Evolutionary conservation across 1,140 invertebrate species (phyloP).

Genomic region (Cryptotermes secundus): DNA sequence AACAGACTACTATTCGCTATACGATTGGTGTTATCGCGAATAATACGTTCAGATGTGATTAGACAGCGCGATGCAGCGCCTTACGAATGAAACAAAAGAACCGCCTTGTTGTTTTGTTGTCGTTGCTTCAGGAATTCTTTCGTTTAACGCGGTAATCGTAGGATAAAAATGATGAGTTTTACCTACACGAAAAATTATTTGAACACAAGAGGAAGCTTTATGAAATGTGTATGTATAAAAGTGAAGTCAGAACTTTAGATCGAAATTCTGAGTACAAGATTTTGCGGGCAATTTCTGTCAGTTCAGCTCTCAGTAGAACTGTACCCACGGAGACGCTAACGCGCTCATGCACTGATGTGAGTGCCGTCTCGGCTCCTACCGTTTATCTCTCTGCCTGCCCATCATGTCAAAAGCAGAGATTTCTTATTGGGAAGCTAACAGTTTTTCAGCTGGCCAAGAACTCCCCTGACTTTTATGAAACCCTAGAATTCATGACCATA

Average conservation of each 20-base stretch:
- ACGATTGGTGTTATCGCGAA: too few relatives aligned
- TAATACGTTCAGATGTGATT: not conserved
- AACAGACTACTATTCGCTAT: too few relatives aligned
- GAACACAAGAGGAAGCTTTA: not conserved
- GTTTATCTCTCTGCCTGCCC: too few relatives aligned
- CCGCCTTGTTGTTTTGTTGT: not conserved
- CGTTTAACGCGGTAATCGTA: constrained; percentile 15
- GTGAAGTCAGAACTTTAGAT: not conserved
- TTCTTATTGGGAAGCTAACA: too few relatives aligned
- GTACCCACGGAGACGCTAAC: not conserved
- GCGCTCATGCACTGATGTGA: not conserved
- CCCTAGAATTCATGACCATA: too few relatives aligned
- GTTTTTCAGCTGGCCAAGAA: too few relatives aligned
- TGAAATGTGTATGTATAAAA: not conserved
- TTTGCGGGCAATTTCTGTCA: not conserved
- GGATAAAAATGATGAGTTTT: constrained; percentile 16
- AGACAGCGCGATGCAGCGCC: not conserved
- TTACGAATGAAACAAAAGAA: constrained; percentile 14
- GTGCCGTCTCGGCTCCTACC: too few relatives aligned
- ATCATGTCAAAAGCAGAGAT: too few relatives aligned
- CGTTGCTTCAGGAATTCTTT: not conserved
- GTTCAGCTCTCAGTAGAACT: not conserved
- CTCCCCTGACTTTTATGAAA: too few relatives aligned
- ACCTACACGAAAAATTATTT: not conserved
- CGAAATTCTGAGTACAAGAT: not conserved